These are phyloP conservation scores for Arctia plantaginis DNA, from an alignment of 2,888 invertebrate genomes.

Conservation along the genomic window DNA sequence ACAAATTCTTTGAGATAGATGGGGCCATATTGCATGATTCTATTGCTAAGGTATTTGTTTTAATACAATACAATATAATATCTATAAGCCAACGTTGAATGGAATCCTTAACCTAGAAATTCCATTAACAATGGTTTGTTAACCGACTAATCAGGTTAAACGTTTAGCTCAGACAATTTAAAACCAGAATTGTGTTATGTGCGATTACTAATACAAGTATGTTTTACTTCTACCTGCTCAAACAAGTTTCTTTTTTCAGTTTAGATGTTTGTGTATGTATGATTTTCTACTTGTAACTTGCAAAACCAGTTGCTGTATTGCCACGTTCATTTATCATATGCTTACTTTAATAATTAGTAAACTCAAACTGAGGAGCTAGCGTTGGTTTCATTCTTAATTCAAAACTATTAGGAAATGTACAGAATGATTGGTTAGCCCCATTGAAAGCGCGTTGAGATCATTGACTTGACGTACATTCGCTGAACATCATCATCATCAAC, in stretches of 20 bases:
- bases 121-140: neutral
- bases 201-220: neutral
- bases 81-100: neutral
- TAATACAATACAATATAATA: constrained; percentile 4
- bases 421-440: neutral
- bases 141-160: neutral
- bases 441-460: neutral
- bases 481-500: too few relatives aligned
- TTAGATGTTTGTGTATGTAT: too few relatives aligned
- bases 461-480: neutral
- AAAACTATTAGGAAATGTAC: constrained; percentile 53
- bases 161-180: neutral
- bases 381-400: constrained; percentile 55
- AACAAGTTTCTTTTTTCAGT: constrained; percentile 16
- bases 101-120: neutral
- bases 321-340: constrained; percentile 47
- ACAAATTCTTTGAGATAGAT: constrained; percentile 66
- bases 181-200: neutral
- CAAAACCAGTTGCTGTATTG: constrained; percentile 38
- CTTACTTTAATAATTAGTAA: constrained; percentile 37
- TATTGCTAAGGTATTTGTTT: constrained; percentile 28
- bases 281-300: constrained; percentile 26
- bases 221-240: neutral
- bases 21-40: constrained; percentile 56
- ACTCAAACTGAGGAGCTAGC: constrained; percentile 43